These are phyloP conservation scores for Egretta garzetta DNA, from an alignment of 2,113 vertebrate genomes.

Conservation along the genomic window DNA sequence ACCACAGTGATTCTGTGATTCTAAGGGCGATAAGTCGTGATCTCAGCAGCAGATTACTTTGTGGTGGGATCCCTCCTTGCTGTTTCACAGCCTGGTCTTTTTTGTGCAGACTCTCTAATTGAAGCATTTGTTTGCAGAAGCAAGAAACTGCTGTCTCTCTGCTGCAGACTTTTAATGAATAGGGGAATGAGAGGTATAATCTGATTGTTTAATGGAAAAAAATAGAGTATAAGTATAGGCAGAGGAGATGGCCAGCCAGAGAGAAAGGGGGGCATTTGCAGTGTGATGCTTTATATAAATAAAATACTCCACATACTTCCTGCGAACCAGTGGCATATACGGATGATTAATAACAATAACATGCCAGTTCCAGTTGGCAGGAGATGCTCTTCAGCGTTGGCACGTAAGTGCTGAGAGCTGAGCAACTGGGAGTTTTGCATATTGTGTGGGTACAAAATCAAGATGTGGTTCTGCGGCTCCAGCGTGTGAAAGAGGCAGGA, in stretches of 20 bases:
- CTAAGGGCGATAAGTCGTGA: neutral
- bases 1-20: too few species aligned
- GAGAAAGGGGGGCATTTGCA: neutral
- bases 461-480: neutral
- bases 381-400: neutral
- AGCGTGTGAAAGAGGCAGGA: neutral
- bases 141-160: neutral
- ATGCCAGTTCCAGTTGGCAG: neutral
- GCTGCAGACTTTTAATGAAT: neutral
- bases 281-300: neutral
- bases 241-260: neutral
- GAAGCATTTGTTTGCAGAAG: neutral
- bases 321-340: neutral
- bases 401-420: neutral
- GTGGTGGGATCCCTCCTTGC: neutral
- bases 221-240: neutral
- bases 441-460: neutral
- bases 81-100: neutral
- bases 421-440: neutral
- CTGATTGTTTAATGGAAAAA: neutral
- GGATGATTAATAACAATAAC: neutral
- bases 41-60: neutral
- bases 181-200: neutral
- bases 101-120: neutral
- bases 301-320: neutral